Evolutionary conservation across 2,113 vertebrate species (phyloP), one percentile per base, ranked within the genome.

Genomic region (Tetrax tetrax): DNA sequence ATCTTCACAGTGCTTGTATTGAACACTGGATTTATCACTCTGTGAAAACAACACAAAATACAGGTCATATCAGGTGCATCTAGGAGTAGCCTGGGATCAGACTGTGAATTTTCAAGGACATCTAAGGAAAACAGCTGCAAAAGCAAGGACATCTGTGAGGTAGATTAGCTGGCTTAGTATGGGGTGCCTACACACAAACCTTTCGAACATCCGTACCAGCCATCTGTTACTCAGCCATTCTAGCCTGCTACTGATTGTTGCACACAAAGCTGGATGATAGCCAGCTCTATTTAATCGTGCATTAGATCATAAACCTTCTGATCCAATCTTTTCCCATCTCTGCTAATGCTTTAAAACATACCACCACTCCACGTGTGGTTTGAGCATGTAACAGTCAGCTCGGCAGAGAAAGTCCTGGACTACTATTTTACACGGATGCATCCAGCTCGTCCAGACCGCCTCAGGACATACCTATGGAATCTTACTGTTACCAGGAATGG

Each of bases 81-180:
- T 60, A 51, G 35, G 47, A 78, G 56, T n/a, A 69, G 22, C 29
- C 24, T 21, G 56, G 28, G 65, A 72, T 45, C 24, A 72, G 69
- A 69, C 50, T 56, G 37, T n/a, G 81, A 85, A 51, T 76, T 93
- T 95, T 95, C 84, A 97, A 94, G 91, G 93, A 76, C 89, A 82
- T 80, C 61, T 83, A 50, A 82, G 83, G 86, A 96, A 96, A 95
- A 94, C 91, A 96, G 94, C 94, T 96, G 93, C 87, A 96, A 77
- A 90, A 87, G 74, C 45, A 87, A 87, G 87, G 94, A 80, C 95
- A 95, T 95, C 74, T 96, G 93, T 90, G 84, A 61, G 69, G 87
- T 89, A 96, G 94, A 97, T 96, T 96, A 96, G 84, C 83, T 96
- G 90, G 74, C 82, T 97, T 94, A 96, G 25, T 48, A 45, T 24